A percentile compares a stretch with the other conserved stretches of the same genome.
phyloP scores from a whole-genome alignment of 2,888 invertebrate genomes.

The Dromius quadrimaculatus region DNA sequence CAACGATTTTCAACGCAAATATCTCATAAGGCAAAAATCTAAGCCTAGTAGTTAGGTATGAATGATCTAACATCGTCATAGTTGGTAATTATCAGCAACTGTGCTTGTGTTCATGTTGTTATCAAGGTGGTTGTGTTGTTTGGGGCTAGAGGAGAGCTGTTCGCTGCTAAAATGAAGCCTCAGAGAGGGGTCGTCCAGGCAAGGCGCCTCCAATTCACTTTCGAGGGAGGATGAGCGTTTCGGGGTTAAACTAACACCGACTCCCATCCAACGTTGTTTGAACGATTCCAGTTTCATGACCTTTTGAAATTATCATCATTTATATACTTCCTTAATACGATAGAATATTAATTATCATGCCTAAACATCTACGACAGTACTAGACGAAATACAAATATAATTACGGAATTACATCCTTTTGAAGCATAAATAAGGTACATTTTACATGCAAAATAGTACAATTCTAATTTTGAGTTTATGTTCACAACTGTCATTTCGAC shows the following conservation, averaged over 20 bases:
- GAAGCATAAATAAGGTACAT: too few relatives aligned
- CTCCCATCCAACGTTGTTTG: constrained; percentile 72
- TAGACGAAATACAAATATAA: too few relatives aligned
- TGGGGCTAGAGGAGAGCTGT: constrained; percentile 56
- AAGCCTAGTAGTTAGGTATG: constrained; percentile 43
- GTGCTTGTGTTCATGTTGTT: constrained; percentile 61
- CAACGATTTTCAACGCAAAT: too few relatives aligned
- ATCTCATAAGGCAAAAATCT: too few relatives aligned
- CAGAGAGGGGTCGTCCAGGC: constrained; percentile 65
- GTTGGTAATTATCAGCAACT: constrained; percentile 54
- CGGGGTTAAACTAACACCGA: constrained; percentile 57
- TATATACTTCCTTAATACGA: too few relatives aligned
- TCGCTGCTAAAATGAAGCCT: constrained; percentile 61
- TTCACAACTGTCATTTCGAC: too few relatives aligned
- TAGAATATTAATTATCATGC: constrained; percentile 44
- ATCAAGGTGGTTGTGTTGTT: constrained; percentile 56
- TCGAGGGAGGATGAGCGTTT: constrained; percentile 63
- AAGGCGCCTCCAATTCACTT: constrained; percentile 63
- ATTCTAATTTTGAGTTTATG: too few relatives aligned
- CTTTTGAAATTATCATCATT: constrained; percentile 64
- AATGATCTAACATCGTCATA: constrained; percentile 27
- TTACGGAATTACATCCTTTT: too few relatives aligned
- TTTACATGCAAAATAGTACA: too few relatives aligned
- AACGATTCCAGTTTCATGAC: constrained; percentile 81
- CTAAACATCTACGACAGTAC: too few relatives aligned